Evolutionary conservation across 1,140 invertebrate genomes (phyloP).

Genomic region (Drosophila seguyi): DNA sequence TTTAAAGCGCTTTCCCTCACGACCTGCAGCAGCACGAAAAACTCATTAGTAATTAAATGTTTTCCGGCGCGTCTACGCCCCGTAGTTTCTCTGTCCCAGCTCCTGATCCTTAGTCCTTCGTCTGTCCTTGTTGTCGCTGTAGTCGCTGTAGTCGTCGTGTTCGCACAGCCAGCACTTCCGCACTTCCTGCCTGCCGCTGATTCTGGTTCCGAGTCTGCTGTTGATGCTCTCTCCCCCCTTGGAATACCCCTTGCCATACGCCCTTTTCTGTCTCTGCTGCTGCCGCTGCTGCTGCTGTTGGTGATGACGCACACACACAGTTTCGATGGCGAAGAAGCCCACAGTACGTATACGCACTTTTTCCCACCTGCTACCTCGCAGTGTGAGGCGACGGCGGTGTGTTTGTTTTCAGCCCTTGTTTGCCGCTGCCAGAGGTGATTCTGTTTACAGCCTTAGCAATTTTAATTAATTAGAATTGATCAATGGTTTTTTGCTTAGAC

Average conservation of each 20-base stretch:
- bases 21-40: constrained; percentile 66
- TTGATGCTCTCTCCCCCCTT: constrained; percentile 12
- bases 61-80: constrained; percentile 74
- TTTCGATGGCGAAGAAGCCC: constrained; percentile 1
- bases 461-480: constrained; percentile 29
- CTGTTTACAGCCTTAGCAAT: constrained; percentile 9
- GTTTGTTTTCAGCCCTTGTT: constrained; percentile 11
- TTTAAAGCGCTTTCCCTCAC: constrained; percentile 65
- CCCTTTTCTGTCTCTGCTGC: background rate
- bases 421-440: constrained; percentile 11
- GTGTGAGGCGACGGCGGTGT: background rate
- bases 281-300: constrained; percentile 6
- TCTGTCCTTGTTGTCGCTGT: constrained; percentile 48
- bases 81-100: constrained; percentile 63
- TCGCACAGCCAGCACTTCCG: constrained; percentile 76
- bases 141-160: constrained; percentile 59
- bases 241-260: background rate
- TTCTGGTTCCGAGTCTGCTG: constrained; percentile 45
- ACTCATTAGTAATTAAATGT: constrained; percentile 83
- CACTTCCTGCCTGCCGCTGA: constrained; percentile 54
- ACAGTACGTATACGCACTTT: constrained; percentile 73
- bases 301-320: constrained; percentile 34
- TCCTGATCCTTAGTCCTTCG: constrained; percentile 7
- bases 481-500: constrained; percentile 14
- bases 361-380: constrained; percentile 34